A percentile compares a stretch with the other conserved stretches of the same genome.
Evolutionary conservation across 2,797 vertebrate species (phyloP).

Genomic region (Rhabdophis nuchalis): DNA sequence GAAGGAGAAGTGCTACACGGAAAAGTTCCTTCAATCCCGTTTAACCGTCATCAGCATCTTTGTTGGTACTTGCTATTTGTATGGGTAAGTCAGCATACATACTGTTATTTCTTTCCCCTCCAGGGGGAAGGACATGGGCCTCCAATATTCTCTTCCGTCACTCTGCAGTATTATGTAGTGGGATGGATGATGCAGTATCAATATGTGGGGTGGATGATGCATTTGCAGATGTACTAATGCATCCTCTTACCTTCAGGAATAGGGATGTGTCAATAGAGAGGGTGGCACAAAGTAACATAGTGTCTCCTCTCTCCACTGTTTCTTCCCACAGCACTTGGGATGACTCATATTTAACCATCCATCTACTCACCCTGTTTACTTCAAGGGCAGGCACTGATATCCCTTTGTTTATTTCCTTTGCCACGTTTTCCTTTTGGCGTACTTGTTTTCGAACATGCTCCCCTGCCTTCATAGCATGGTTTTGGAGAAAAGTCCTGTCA

Average conservation of each 20-base stretch:
- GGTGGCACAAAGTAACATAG: neutral
- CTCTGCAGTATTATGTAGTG: neutral
- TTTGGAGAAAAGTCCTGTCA: neutral
- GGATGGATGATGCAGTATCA: neutral
- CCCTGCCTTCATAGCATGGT: too few species aligned
- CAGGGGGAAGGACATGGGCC: neutral
- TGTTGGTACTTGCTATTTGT: neutral
- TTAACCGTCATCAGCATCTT: neutral
- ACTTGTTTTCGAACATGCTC: neutral
- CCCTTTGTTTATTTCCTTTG: neutral
- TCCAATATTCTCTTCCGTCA: neutral
- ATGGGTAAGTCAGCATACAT: neutral
- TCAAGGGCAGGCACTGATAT: constrained; percentile 10
- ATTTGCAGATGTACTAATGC: constrained; percentile 31
- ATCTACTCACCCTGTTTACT: neutral
- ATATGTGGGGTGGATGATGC: neutral
- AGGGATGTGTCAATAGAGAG: neutral
- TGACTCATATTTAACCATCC: constrained; percentile 9
- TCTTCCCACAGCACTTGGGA: neutral
- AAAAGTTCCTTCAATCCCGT: neutral
- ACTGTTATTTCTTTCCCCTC: neutral
- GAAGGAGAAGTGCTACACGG: neutral
- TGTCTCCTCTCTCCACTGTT: neutral
- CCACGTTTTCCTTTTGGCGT: neutral
- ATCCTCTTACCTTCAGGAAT: neutral